Base-by-base conservation (phyloP, 30 jellyfish, hydroid and myxozoan genomes). In the Aurelia sp. region DNA sequence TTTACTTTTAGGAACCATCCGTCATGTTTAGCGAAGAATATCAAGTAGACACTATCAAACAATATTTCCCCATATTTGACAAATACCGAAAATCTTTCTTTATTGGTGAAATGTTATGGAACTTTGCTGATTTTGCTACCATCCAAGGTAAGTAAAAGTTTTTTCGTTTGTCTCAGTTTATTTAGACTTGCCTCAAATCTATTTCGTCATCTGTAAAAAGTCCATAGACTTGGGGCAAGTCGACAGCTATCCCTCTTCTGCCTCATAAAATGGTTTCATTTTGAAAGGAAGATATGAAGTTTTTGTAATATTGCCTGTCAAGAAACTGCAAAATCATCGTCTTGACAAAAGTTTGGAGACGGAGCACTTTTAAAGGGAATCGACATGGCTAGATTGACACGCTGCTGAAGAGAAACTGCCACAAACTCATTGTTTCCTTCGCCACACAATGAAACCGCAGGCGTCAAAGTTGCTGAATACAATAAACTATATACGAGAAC, bases 31-130 rank as follows among this genome's bases (percentile, higher is more conserved):
- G 97, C 52, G 99, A 90, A 74, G 98, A 90, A 33, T 95, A 95
- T 61, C 99, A 90, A 63, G 99, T 95, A 12, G 99, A 90, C 35
- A 85, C 98, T 8, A 96, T 95, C 20, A 85, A 86, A 21, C 73
- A 84, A 55, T 95, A 95, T 76, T 95, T 95, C 77, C 99, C 99
- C 22, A 72, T 95, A 4, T 95, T 89, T 61, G 99, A 95, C 63
- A 86, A 85, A 76, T 86, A 78, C 66, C 75, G 93, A 4, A 78
- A 81, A 19, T 61, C 59, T 22, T 90, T 85, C 75, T 76, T 95
- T 59, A 95, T 95, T 24, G 99, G 99, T 8, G 99, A 95, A 67
- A 95, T 95, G 99, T 70, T 95, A 4, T 95, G 99, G 99, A 90
- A 89, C 74, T 81, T 95, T 48, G 99, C 99, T 8, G 99, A 95